Evolutionary conservation across 1,140 invertebrate species (phyloP).

Genomic region (Drosophila virilis): DNA sequence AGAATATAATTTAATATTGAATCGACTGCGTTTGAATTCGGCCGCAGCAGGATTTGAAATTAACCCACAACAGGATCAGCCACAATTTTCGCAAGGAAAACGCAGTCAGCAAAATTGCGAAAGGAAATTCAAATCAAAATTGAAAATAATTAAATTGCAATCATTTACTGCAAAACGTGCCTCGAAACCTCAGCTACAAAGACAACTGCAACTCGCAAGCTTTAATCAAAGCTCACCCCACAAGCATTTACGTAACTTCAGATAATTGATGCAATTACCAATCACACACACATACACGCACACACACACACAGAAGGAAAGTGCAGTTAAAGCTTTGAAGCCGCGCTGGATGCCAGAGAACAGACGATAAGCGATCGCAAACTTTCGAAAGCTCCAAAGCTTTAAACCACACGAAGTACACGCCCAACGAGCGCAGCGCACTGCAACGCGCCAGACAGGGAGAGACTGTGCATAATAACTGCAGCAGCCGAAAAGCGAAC

Average conservation of each 20-base stretch:
- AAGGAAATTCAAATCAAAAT: conserved; percentile 71
- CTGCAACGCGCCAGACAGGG: conserved; percentile 26
- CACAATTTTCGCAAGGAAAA: conserved; percentile 16
- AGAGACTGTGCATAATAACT: conserved; percentile 35
- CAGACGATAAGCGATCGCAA: conserved; percentile 38
- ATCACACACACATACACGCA: not conserved
- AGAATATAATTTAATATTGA: conserved; percentile 14
- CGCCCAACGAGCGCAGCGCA: conserved; percentile 51
- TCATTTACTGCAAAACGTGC: conserved; percentile 57
- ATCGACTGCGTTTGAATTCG: conserved; percentile 46
- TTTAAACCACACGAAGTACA: conserved; percentile 25
- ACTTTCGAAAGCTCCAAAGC: conserved; percentile 56
- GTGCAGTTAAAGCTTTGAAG: conserved; percentile 46
- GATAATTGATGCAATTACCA: conserved; percentile 56
- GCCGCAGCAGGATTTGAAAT: conserved; percentile 17
- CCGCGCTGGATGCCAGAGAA: conserved; percentile 40
- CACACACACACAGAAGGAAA: conserved; percentile 22
- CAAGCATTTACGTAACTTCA: conserved; percentile 58
- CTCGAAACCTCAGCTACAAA: conserved; percentile 53
- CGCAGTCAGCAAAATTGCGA: conserved; percentile 56
- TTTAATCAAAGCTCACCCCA: conserved; percentile 44
- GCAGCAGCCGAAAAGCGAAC: conserved; percentile 54
- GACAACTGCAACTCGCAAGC: conserved; percentile 35
- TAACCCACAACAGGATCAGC: conserved; percentile 1
- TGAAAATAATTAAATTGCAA: conserved; percentile 37